A percentile compares a stretch with the other conserved stretches of the same genome.
These are phyloP conservation scores for Crotalus horridus DNA, from an alignment of 2,113 vertebrate genomes.

Conservation along the genomic window DNA sequence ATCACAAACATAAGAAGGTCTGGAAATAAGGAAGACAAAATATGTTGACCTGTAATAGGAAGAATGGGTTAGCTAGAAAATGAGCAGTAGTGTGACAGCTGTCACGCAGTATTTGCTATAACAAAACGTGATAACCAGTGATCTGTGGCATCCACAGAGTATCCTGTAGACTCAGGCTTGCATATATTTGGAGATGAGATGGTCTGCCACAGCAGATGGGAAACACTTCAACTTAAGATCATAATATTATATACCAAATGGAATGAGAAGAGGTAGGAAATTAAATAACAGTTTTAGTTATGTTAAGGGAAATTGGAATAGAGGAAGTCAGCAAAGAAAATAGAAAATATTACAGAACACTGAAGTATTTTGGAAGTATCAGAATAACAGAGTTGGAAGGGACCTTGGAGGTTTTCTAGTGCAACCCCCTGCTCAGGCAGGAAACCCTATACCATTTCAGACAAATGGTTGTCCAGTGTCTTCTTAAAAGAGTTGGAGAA, in stretches of 20 bases:
- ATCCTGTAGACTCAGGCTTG: neutral
- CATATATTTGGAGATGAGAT: constrained; percentile 14
- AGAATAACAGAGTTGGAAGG: too few species aligned
- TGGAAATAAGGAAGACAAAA: neutral
- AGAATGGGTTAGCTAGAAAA: neutral
- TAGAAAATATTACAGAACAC: neutral
- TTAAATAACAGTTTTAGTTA: constrained; percentile 25
- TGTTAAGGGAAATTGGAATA: neutral
- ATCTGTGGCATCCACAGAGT: neutral
- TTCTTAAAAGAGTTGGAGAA: too few species aligned
- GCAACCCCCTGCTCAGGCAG: too few species aligned
- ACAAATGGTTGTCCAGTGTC: too few species aligned
- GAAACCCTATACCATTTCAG: too few species aligned
- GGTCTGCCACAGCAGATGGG: constrained; percentile 25
- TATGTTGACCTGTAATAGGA: neutral
- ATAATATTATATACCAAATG: constrained; percentile 21
- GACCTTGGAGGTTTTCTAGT: too few species aligned
- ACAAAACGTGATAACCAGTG: neutral
- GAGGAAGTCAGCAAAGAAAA: neutral
- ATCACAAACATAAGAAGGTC: too few species aligned
- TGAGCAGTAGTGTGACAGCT: neutral
- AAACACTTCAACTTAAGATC: constrained; percentile 25
- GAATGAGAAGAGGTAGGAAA: constrained; percentile 13
- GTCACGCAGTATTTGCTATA: constrained; percentile 4
- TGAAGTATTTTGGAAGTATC: neutral